Evolutionary conservation across 1,140 invertebrate genomes (phyloP), one percentile per base, ranked within the genome.

Genomic region (Heterodera schachtii): DNA sequence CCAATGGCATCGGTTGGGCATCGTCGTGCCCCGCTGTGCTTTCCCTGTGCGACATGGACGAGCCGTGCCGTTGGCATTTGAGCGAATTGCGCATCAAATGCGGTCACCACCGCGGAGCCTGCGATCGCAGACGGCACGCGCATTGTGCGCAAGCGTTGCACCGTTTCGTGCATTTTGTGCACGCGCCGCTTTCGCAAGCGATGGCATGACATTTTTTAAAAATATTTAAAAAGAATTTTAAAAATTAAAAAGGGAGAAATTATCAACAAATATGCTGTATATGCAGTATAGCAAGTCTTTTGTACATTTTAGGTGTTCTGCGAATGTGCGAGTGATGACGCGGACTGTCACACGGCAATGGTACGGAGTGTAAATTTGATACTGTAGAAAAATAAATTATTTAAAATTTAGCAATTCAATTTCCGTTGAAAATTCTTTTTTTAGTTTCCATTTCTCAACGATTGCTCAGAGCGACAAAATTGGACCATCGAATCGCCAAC

Each of bases 71-170:
- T n/a, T 86, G 88, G 86, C 88, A 85, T 80, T 64, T 89, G 41
- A 84, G 84, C 66, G 87, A 89, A 77, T 80, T 88, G 6, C 82
- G 75, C 46, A 88, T 89, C 47, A 86, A 88, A 46, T 88, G 87
- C 73, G 67, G 16, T 8, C 31, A 70, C 21, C 31, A 71, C 49
- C 52, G 73, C 69, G 44, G 2, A 1, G 21, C 13, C 6, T 13
- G 31, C 69, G 41, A 21, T 4, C 67, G 69, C 13, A 85, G 87
- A 71, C 41, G 73, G 16, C 78, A 78, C 19, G 79, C 83, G 41
- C 84, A 86, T 16, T 88, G 87, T 78, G 84, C 84, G 49, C 71
- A 89, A 85, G 87, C 88, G 21, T 41, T 90, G 16, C 71, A 86
- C 73, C 79, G 87, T 8, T 88, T 88, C 69, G 77, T 86, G 9